Evolutionary conservation across 2,888 invertebrate species (phyloP).

Genomic region (Papilio gigon): DNA sequence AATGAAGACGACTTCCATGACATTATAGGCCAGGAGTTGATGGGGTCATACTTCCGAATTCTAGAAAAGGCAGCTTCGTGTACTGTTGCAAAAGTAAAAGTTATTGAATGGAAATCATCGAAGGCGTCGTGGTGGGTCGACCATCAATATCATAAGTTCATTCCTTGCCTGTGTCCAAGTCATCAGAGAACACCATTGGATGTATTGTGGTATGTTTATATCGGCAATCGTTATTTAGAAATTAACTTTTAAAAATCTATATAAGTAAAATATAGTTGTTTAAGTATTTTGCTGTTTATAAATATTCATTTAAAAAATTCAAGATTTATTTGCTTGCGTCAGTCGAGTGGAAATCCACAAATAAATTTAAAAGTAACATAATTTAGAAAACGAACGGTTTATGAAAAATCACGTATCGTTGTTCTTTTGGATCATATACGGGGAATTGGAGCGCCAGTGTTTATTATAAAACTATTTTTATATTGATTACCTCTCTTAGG

Average conservation of each 20-base stretch:
- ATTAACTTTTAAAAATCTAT: background rate
- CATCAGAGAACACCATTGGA: conserved; percentile 71
- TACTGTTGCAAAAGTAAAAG: conserved; percentile 64
- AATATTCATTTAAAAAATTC: too few relatives aligned
- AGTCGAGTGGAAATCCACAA: too few relatives aligned
- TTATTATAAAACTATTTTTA: too few relatives aligned
- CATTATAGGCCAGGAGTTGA: conserved; percentile 75
- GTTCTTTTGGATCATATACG: too few relatives aligned
- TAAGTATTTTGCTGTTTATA: too few relatives aligned
- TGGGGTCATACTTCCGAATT: conserved; percentile 71
- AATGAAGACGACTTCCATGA: conserved; percentile 15
- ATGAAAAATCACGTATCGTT: too few relatives aligned
- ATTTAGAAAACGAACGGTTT: too few relatives aligned
- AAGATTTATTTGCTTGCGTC: too few relatives aligned
- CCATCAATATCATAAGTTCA: conserved; percentile 56
- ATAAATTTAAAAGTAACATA: too few relatives aligned
- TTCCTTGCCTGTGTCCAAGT: conserved; percentile 66
- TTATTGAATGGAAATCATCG: conserved; percentile 77
- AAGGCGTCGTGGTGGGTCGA: conserved; percentile 72
- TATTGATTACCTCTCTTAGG: conserved; percentile 47
- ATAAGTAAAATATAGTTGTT: too few relatives aligned
- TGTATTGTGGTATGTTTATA: conserved; percentile 58
- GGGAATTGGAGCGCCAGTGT: too few relatives aligned
- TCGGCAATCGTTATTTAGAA: background rate
- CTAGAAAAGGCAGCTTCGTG: conserved; percentile 64